Conservation (phyloP, 2,797 vertebrate species). For the Orestias chungarensis region DNA sequence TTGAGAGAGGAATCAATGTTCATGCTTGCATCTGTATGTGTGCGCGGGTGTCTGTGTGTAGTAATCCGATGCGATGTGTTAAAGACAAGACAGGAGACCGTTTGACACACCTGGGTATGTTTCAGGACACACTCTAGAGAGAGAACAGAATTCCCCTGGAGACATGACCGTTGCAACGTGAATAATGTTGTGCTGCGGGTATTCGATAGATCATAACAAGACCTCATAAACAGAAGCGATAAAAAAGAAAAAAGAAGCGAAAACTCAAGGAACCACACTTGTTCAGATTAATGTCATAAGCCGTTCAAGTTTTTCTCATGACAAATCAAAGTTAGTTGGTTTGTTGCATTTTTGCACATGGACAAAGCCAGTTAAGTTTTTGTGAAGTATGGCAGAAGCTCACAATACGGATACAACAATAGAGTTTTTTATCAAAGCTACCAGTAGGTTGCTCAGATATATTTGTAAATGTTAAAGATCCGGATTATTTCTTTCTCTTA, state of each 20-base stretch:
- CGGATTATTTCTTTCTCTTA: background rate
- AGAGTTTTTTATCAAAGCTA: background rate
- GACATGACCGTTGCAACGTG: conserved; percentile 54
- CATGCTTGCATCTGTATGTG: conserved; percentile 27
- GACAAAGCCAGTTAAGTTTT: background rate
- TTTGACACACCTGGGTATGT: conserved; percentile 64
- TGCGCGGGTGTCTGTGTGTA: conserved; percentile 13
- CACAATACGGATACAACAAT: background rate
- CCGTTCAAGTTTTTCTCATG: background rate
- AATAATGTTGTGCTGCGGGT: conserved; percentile 43
- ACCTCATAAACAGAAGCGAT: conserved; percentile 27
- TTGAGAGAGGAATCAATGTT: conserved; percentile 51
- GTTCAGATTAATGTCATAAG: background rate
- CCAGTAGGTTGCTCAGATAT: background rate
- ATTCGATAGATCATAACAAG: conserved; percentile 25
- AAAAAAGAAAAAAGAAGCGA: background rate
- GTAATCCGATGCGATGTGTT: conserved; percentile 29
- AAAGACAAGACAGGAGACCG: conserved; percentile 33
- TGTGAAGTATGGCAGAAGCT: no score
- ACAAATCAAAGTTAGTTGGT: conserved; percentile 1
- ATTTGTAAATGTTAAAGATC: background rate
- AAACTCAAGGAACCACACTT: background rate
- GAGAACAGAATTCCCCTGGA: conserved; percentile 65
- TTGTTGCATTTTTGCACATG: background rate
- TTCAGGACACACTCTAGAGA: conserved; percentile 36